Percentiles rank a stretch among this genome's conserved stretches.
These are phyloP conservation scores for Notechis scutatus DNA, from an alignment of 2,113 vertebrate species.

Conservation along the genomic window DNA sequence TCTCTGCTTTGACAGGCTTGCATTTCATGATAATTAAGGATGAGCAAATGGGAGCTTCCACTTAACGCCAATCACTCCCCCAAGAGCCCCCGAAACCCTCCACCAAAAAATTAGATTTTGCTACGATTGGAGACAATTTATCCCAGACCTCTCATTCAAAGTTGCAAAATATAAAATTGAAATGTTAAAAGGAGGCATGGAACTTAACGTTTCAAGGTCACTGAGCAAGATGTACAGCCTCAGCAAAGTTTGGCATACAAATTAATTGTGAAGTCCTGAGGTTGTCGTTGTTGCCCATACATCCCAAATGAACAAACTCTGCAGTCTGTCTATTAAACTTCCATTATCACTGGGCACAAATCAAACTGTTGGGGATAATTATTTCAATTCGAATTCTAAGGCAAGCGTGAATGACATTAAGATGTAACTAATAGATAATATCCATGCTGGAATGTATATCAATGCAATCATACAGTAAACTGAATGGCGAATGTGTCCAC, in stretches of 20 bases:
- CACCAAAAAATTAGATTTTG: neutral
- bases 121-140: neutral
- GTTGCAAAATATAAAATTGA: neutral
- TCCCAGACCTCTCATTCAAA: neutral
- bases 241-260: neutral
- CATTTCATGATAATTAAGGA: neutral
- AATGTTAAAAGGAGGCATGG: neutral
- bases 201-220: neutral
- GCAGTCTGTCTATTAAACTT: neutral
- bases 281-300: neutral
- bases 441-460: neutral
- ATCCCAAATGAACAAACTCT: neutral
- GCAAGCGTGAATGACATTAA: neutral
- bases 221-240: neutral
- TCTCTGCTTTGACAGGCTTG: neutral
- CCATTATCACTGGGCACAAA: neutral
- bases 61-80: constrained; percentile 4
- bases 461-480: neutral
- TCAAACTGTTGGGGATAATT: neutral
- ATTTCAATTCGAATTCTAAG: neutral
- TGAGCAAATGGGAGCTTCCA: constrained; percentile 1
- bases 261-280: neutral
- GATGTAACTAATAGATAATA: neutral
- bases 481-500: neutral
- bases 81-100: no score